Evolutionary conservation across 1,140 invertebrate genomes (phyloP).

Genomic region (Lepidurus arcticus): DNA sequence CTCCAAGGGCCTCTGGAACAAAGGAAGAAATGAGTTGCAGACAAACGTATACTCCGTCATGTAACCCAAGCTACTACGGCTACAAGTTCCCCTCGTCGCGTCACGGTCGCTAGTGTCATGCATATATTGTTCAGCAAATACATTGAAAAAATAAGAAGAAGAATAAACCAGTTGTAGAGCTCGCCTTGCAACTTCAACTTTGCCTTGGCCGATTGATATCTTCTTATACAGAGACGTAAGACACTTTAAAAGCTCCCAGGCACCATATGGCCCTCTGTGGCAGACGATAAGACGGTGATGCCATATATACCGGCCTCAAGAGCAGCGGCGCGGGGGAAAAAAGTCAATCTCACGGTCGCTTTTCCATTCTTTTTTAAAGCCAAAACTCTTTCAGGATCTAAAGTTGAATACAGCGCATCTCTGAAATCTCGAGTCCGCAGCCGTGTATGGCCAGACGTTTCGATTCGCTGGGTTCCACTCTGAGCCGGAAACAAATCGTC

Average conservation of each 20-base stretch:
- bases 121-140: background rate
- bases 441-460: background rate
- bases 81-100: background rate
- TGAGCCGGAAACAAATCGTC: slow-evolving; percentile 13
- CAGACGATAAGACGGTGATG: slow-evolving; percentile 21
- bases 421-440: background rate
- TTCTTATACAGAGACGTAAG: background rate
- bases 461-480: background rate
- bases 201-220: slow-evolving; percentile 1
- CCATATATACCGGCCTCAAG: slow-evolving; percentile 14
- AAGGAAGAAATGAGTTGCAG: background rate
- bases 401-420: background rate
- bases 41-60: background rate
- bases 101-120: slow-evolving; percentile 4
- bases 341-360: slow-evolving; percentile 17
- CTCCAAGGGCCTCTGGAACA: background rate
- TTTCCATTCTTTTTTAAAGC: background rate
- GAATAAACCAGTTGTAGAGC: background rate
- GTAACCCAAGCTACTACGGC: background rate
- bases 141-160: background rate
- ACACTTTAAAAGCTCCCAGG: slow-evolving; percentile 19
- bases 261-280: slow-evolving; percentile 18
- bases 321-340: background rate
- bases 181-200: background rate
- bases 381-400: background rate